phyloP scores from a whole-genome alignment of 2,113 vertebrate genomes.

The Macheiramphus alcinus region DNA sequence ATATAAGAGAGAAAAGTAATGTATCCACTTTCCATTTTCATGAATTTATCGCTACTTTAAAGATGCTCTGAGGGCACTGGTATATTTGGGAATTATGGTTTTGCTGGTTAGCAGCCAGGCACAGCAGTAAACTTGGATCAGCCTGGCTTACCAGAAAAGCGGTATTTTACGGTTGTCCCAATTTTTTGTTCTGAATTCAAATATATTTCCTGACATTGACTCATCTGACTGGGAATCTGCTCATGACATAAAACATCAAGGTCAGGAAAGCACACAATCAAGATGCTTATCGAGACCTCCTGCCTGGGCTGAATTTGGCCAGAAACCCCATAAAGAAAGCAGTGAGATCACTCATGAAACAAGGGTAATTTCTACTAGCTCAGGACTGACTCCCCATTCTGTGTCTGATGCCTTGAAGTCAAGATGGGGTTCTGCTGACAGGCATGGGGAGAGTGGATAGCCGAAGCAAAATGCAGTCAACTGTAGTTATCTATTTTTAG shows the following conservation, averaged over 20 bases:
- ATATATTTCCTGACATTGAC: background rate
- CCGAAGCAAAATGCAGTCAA: background rate
- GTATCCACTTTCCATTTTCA: background rate
- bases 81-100: background rate
- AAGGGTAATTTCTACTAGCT: background rate
- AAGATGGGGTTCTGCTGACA: background rate
- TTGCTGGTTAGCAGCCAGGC: background rate
- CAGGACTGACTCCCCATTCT: background rate
- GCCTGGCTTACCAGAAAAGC: background rate
- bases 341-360: accelerated
- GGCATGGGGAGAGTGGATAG: background rate
- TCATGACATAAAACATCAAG: background rate
- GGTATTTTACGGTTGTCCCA: background rate
- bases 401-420: background rate
- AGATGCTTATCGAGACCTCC: background rate
- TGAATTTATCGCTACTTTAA: background rate
- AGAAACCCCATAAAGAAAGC: background rate
- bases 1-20: background rate
- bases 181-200: background rate
- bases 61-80: background rate
- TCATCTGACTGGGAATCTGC: background rate
- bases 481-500: background rate
- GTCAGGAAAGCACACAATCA: background rate
- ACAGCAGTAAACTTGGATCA: background rate
- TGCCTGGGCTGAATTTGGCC: background rate